A percentile compares a stretch with the other conserved stretches of the same genome.
These are phyloP conservation scores for Synanthedon vespiformis DNA, from an alignment of 2,888 invertebrate species.

Conservation along the genomic window DNA sequence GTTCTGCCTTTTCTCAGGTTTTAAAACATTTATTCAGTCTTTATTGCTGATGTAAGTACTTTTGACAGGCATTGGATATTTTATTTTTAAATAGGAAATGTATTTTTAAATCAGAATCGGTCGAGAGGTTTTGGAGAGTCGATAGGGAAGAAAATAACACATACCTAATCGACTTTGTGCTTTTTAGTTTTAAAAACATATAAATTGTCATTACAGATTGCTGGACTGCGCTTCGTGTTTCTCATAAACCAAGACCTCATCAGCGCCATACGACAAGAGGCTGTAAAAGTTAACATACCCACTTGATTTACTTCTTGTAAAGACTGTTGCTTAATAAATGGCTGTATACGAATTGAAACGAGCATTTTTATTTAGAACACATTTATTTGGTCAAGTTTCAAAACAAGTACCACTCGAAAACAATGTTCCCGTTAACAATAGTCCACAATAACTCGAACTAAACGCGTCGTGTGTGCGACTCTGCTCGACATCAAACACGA, in stretches of 20 bases:
- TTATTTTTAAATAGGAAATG: no score
- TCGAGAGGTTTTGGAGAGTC: no score
- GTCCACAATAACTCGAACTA: neutral
- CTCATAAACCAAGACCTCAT: constrained; percentile 93
- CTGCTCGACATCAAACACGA: neutral
- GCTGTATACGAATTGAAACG: neutral
- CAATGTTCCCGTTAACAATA: constrained; percentile 34
- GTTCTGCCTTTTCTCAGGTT: no score
- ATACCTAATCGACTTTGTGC: no score
- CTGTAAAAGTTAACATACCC: constrained; percentile 79
- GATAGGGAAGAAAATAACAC: no score
- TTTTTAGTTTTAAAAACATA: no score
- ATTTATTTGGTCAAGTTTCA: constrained; percentile 67
- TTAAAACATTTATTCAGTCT: no score
- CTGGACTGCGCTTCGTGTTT: constrained; percentile 92
- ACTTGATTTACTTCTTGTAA: constrained; percentile 20
- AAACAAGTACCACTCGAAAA: constrained; percentile 61
- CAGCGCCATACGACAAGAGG: constrained; percentile 88
- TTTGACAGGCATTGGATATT: no score
- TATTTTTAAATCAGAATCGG: no score
- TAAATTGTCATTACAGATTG: constrained; percentile 71
- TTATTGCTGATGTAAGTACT: no score
- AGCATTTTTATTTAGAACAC: constrained; percentile 41
- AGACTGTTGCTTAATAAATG: constrained; percentile 1
- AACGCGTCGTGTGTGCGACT: neutral